Conservation (phyloP, 2,888 invertebrate species). For the Trachelus tabidus region DNA sequence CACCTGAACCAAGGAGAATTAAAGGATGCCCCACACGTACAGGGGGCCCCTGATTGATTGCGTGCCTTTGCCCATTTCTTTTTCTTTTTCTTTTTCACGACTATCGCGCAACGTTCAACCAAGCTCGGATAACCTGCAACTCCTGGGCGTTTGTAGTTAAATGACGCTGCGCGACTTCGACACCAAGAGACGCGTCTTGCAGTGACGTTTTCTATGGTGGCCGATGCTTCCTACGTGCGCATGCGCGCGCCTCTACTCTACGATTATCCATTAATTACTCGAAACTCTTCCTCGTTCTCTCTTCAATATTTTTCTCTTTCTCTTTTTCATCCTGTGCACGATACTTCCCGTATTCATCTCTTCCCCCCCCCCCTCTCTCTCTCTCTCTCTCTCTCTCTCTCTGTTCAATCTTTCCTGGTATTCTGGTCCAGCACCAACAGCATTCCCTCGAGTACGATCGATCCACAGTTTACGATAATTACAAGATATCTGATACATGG, state of each 20-base stretch:
- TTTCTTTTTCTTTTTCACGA: too few relatives aligned
- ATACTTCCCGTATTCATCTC: not conserved
- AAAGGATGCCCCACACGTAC: not conserved
- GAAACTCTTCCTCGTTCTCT: not conserved
- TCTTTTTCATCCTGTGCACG: not conserved
- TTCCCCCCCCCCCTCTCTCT: too few relatives aligned
- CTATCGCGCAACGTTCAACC: not conserved
- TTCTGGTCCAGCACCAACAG: not conserved
- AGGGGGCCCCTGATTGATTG: not conserved
- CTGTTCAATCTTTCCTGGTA: not conserved
- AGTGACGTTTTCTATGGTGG: not conserved
- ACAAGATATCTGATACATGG: not conserved
- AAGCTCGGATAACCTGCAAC: not conserved
- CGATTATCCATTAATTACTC: not conserved
- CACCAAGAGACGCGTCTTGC: too few relatives aligned
- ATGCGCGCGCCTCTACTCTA: not conserved
- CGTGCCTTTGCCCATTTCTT: not conserved
- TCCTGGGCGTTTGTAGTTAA: not conserved
- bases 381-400: not conserved
- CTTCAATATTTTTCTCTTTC: not conserved
- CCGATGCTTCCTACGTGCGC: not conserved
- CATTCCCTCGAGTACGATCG: not conserved
- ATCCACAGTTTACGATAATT: not conserved
- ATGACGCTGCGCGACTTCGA: not conserved
- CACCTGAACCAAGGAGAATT: not conserved